Conservation (phyloP, 2,113 vertebrate genomes). For the Campylorhamphus procurvoides region DNA sequence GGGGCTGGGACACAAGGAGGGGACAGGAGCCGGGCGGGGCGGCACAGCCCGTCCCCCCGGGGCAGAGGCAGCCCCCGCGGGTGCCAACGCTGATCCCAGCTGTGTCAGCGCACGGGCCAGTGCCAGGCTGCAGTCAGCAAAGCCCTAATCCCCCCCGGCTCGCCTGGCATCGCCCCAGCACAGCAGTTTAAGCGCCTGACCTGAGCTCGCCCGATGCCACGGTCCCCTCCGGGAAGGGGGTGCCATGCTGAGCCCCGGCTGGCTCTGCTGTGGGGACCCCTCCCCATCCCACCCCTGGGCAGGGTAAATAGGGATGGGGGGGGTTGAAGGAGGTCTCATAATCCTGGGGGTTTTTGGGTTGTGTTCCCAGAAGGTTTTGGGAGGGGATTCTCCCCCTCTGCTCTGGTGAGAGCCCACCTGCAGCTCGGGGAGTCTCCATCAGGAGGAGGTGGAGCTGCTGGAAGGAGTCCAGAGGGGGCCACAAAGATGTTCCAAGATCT, state of each 20-base stretch:
- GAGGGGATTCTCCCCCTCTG: background rate
- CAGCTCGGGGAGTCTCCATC: background rate
- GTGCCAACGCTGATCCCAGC: background rate
- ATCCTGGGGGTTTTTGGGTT: background rate
- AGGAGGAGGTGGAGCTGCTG: background rate
- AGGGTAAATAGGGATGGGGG: background rate
- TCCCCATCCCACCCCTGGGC: fast-evolving
- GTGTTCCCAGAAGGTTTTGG: background rate
- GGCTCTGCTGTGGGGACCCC: background rate
- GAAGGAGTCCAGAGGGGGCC: background rate
- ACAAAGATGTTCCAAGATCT: background rate
- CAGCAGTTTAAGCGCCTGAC: background rate
- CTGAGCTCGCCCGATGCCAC: background rate
- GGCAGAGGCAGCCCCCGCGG: background rate
- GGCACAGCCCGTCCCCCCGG: background rate
- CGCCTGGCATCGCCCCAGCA: background rate
- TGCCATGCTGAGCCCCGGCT: background rate
- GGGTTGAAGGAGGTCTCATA: too few relatives aligned
- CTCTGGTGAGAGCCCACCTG: background rate
- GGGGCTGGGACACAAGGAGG: background rate
- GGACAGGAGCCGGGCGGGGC: background rate
- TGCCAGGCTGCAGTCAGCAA: slow-evolving; percentile 59
- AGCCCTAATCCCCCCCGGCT: slow-evolving; percentile 1
- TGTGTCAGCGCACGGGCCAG: slow-evolving; percentile 23
- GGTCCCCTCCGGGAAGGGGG: fast-evolving